phyloP scores from a whole-genome alignment of 1,140 invertebrate species.

The Tetramorium simillimum region DNA sequence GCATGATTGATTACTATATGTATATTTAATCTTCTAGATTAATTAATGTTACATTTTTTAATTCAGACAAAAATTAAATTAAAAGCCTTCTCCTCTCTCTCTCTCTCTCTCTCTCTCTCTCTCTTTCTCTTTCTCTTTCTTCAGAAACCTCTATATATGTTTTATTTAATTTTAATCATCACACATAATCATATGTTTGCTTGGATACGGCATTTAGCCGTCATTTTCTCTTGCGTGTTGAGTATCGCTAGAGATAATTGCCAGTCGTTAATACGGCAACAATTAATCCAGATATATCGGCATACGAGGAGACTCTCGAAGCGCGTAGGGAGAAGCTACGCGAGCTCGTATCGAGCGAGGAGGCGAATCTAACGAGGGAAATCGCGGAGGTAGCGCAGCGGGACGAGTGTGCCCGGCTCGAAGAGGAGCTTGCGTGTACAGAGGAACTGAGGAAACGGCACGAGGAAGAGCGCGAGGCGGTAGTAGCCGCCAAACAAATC shows the following conservation, averaged over 20 bases:
- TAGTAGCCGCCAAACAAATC: conserved; percentile 74
- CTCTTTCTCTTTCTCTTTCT: neutral
- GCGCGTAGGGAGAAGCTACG: conserved; percentile 68
- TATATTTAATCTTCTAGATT: neutral
- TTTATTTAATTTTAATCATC: neutral
- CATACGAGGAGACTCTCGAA: conserved; percentile 66
- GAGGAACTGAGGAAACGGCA: conserved; percentile 63
- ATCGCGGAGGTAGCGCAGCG: conserved; percentile 64
- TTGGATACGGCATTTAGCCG: neutral
- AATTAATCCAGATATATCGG: conserved; percentile 57
- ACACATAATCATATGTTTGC: neutral
- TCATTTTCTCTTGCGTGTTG: neutral
- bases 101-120: too few relatives aligned
- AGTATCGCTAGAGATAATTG: neutral
- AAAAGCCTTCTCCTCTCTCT: neutral
- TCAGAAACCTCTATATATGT: neutral
- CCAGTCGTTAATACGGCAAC: conserved; percentile 6
- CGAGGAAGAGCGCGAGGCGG: conserved; percentile 67
- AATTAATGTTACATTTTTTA: neutral
- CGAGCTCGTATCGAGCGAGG: conserved; percentile 65
- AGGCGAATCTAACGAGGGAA: conserved; percentile 65
- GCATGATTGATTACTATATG: neutral
- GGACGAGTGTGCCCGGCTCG: conserved; percentile 52
- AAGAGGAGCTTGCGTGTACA: conserved; percentile 56
- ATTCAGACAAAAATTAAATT: neutral